Base-by-base conservation (phyloP, 2,888 invertebrate species). In the Heliconius sara region DNA sequence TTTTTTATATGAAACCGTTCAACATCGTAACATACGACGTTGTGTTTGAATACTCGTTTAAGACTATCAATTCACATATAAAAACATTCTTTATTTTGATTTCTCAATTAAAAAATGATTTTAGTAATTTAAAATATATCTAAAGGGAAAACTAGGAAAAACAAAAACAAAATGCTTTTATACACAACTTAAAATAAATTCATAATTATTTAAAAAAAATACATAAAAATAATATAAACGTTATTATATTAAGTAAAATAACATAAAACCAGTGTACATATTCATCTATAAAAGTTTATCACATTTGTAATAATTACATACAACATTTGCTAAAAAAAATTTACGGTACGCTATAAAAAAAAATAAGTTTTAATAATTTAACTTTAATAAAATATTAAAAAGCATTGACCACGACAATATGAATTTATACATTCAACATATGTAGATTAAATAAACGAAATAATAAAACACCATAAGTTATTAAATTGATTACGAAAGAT, bases 401-500 rank as follows among this genome's bases (percentile, higher is more conserved):
- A 72, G 25, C 74, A 43, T 65, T 75, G 39, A 63, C 63, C 27
- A 9, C 19, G 39, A 75, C 74, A 75, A 75, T 75, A 74, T 74
- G 25, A 25, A 25, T 19, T 52, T 52, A 52, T 52, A 22, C 22
- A 74, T 74, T 63, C 65, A 43, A 43, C 19, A 65, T 25, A 65
- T 65, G 16, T 60, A 74, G 63, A 9, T 63, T 25, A 63, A 74
- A 60, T 74, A 60, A 25, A 65, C 34, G 43, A 19, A 34, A 74
- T 25, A 22, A 60, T 16, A 39, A 30, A n/a, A 75, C 39, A 9
- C 25, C 65, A 60, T 10, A 65, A 47, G 7, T 39, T n/a, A 9
- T 63, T 39, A 74, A 43, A 60, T 39, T 19, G 25, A 39, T 43
- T 12, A 63, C 25, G 65, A 43, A 19, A 19, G 1, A 75, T 22